Evolutionary conservation across 2,888 invertebrate genomes (phyloP).

Genomic region (Portevinia maculata): DNA sequence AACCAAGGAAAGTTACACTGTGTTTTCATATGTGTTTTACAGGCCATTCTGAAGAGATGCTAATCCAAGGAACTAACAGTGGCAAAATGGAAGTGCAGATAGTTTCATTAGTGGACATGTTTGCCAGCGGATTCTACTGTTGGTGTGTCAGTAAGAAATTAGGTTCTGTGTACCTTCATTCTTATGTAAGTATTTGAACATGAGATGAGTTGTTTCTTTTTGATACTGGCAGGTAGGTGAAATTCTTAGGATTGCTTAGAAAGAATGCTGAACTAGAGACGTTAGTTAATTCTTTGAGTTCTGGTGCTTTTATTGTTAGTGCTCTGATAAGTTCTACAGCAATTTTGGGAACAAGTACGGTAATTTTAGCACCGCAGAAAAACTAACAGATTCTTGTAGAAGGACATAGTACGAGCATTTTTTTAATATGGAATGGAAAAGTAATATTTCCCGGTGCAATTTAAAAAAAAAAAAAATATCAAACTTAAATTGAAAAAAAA

Average conservation of each 20-base stretch:
- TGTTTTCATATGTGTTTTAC: constrained; percentile 62
- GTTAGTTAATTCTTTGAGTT: too few relatives aligned
- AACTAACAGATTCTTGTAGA: too few relatives aligned
- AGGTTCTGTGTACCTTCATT: constrained; percentile 6
- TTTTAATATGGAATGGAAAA: too few relatives aligned
- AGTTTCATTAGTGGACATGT: constrained; percentile 61
- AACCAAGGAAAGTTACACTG: not conserved
- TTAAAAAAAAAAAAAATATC: too few relatives aligned
- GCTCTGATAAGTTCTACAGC: too few relatives aligned
- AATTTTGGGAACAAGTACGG: too few relatives aligned
- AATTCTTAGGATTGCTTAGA: not conserved
- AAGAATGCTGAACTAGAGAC: not conserved
- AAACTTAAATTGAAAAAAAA: too few relatives aligned
- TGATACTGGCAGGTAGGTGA: not conserved
- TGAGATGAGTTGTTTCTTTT: not conserved
- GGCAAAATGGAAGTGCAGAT: constrained; percentile 56
- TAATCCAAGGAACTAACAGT: constrained; percentile 64
- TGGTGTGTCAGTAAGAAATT: constrained; percentile 34
- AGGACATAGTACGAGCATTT: too few relatives aligned
- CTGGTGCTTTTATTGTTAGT: too few relatives aligned
- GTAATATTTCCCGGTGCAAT: too few relatives aligned
- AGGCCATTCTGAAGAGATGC: constrained; percentile 62
- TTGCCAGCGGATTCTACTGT: constrained; percentile 18
- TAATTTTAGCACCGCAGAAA: too few relatives aligned
- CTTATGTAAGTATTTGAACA: constrained; percentile 1